Base-by-base conservation (phyloP, 2,888 invertebrate species). In the Galerucella pusilla region DNA sequence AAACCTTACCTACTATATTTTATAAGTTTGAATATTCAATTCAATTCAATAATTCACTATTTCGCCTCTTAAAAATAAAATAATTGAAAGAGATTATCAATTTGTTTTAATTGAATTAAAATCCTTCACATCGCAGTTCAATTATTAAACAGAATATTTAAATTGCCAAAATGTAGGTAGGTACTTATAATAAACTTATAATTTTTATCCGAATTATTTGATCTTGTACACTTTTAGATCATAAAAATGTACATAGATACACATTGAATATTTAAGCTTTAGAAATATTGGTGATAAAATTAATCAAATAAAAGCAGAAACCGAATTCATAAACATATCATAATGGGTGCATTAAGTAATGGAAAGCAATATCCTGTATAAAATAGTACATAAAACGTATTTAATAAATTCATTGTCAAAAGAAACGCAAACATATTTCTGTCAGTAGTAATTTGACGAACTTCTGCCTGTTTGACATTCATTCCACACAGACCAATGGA, bases 241-340 rank as follows among this genome's bases (percentile, higher is more conserved):
- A 12, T 49, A 28, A 28, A 28, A 28, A 59, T 59, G 57, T 59
- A 59, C 57, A 59, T 11, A 11, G 46, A 46, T 11, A 46, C 46
- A 11, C 14, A 49, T 14, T 57, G 10, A 20, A 57, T 63, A 9
- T 63, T 35, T 42, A 63, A 35, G n/a, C 63, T 63, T 42, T 42
- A 63, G 1, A 42, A 42, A 63, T 49, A 49, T 49, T 49, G 49
- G 49, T 14, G 14, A 49, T 57, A 16, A 42, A 63, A 63, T 63
- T 35, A n/a, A 42, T 20, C 0, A 20, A 20, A 20, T 20, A 11
- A 49, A 64, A 46, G 64, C 45, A 46, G 66, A 46, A 72, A 67
- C 72, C 72, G 72, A 72, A 72, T 72, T 72, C 45, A 65, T 60
- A 72, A 67, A 72, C 72, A 72, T 72, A 72, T 72, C 72, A 72